These are phyloP conservation scores for Hycleus cichorii DNA, from an alignment of 1,140 invertebrate genomes.

Conservation along the genomic window DNA sequence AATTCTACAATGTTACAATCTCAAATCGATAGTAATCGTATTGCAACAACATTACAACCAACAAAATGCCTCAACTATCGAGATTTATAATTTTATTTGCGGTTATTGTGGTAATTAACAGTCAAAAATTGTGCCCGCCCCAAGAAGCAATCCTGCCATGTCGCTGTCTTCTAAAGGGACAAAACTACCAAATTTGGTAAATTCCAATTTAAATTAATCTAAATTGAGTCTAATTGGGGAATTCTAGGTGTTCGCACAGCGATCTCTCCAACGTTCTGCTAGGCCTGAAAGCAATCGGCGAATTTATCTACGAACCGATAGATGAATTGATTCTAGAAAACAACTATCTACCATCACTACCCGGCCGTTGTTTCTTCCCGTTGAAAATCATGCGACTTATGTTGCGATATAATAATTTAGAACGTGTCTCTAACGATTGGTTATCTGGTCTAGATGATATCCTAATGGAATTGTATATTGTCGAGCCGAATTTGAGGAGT, in stretches of 20 bases:
- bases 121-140: conserved; percentile 45
- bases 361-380: conserved; percentile 67
- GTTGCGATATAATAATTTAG: conserved; percentile 73
- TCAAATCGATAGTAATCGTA: no score
- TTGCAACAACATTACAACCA: background rate
- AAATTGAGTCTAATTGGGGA: conserved; percentile 10
- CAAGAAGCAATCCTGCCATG: conserved; percentile 60
- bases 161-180: conserved; percentile 54
- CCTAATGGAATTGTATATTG: conserved; percentile 73
- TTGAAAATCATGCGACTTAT: conserved; percentile 69
- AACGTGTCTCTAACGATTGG: conserved; percentile 73
- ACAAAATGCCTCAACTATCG: background rate
- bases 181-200: conserved; percentile 65
- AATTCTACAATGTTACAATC: no score
- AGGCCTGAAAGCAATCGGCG: conserved; percentile 62
- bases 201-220: conserved; percentile 1
- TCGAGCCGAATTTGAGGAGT: conserved; percentile 70
- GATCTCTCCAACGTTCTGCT: conserved; percentile 67
- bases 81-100: background rate
- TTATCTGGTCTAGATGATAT: conserved; percentile 67
- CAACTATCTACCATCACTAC: conserved; percentile 72
- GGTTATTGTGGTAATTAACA: background rate
- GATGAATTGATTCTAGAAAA: conserved; percentile 82
- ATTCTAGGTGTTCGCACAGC: conserved; percentile 76
- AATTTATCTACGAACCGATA: conserved; percentile 59